These are phyloP conservation scores for Parnassius apollo DNA, from an alignment of 2,888 invertebrate species.

Conservation along the genomic window DNA sequence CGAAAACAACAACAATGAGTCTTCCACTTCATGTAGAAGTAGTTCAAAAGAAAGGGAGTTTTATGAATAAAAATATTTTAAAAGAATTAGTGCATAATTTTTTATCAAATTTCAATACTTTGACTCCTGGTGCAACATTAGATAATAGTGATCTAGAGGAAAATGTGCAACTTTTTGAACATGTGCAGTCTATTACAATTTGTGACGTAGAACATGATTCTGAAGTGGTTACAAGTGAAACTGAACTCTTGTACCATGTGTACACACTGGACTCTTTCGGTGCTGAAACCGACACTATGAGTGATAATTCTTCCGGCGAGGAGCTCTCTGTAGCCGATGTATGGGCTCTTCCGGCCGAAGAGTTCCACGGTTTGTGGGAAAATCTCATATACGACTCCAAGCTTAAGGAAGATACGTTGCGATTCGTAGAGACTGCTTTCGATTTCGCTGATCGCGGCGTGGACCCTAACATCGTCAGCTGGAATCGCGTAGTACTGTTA, in stretches of 20 bases:
- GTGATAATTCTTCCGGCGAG: slow-evolving; percentile 72
- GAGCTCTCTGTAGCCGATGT: slow-evolving; percentile 85
- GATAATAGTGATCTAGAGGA: slow-evolving; percentile 48
- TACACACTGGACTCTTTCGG: slow-evolving; percentile 57
- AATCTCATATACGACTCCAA: slow-evolving; percentile 82
- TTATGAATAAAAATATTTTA: slow-evolving; percentile 50
- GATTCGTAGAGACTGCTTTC: slow-evolving; percentile 92
- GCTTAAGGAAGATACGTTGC: slow-evolving; percentile 77
- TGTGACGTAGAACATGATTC: slow-evolving; percentile 60
- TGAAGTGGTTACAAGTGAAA: slow-evolving; percentile 46
- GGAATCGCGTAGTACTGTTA: slow-evolving; percentile 93
- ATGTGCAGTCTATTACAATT: slow-evolving; percentile 58
- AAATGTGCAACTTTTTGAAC: slow-evolving; percentile 47
- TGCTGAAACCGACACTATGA: slow-evolving; percentile 62
- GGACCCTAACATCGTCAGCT: slow-evolving; percentile 90
- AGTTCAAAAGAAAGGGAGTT: slow-evolving; percentile 59
- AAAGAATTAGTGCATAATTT: slow-evolving; percentile 52
- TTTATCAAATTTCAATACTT: slow-evolving; percentile 48
- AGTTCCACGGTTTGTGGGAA: slow-evolving; percentile 94
- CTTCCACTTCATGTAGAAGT: slow-evolving; percentile 62
- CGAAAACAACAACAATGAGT: slow-evolving; percentile 40
- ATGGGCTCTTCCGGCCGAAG: slow-evolving; percentile 89
- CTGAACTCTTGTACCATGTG: slow-evolving; percentile 54
- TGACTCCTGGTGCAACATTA: slow-evolving; percentile 56
- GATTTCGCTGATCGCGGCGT: slow-evolving; percentile 91